phyloP scores from a whole-genome alignment of 2,113 vertebrate species.

The Laterallus jamaicensis region DNA sequence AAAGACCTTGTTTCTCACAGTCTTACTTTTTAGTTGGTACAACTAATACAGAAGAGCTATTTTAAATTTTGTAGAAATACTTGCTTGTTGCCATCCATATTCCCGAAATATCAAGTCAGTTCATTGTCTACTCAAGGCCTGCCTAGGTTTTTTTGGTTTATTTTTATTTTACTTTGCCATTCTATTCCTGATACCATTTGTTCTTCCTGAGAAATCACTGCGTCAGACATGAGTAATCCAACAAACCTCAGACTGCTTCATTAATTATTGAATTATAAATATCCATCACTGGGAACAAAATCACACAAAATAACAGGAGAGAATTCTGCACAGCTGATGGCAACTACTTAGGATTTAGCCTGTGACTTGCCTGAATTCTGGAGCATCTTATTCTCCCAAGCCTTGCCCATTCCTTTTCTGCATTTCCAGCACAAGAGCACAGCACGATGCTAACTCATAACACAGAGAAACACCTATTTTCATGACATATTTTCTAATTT shows the following conservation, averaged over 20 bases:
- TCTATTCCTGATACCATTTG: neutral
- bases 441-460: neutral
- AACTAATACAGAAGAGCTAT: neutral
- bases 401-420: neutral
- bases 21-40: neutral
- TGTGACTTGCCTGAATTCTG: neutral
- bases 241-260: neutral
- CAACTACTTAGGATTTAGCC: neutral
- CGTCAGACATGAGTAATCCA: neutral
- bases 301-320: neutral
- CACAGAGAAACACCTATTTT: neutral
- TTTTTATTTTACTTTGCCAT: neutral
- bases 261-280: neutral
- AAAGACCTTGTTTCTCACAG: fast-evolving
- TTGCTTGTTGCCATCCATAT: neutral
- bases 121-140: neutral
- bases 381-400: neutral
- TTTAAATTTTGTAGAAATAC: neutral
- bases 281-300: neutral
- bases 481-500: neutral
- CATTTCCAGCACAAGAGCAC: neutral
- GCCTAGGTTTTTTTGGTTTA: neutral
- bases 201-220: neutral
- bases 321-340: neutral
- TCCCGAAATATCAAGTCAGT: neutral